phyloP scores from a whole-genome alignment of 2,888 invertebrate genomes.

The Sarcophaga variegata region DNA sequence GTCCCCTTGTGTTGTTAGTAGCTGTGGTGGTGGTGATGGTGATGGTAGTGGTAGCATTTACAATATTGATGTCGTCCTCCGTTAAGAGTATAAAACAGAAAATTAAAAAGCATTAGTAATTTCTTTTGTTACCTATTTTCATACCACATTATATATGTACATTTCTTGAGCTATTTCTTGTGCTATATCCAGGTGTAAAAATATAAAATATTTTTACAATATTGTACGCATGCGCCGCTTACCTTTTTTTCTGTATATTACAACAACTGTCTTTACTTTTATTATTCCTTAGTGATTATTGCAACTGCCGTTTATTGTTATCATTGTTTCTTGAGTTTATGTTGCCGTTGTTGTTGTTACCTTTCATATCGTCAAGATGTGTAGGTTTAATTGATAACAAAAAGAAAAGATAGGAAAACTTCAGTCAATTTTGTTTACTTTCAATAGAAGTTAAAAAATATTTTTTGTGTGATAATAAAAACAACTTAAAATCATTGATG shows the following conservation, averaged over 20 bases:
- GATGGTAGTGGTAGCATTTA: slow-evolving; percentile 50
- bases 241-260: not conserved
- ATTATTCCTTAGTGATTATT: slow-evolving; percentile 49
- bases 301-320: slow-evolving; percentile 65
- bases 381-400: slow-evolving; percentile 57
- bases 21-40: slow-evolving; percentile 39
- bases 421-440: slow-evolving; percentile 24
- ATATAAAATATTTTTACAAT: slow-evolving; percentile 52
- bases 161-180: slow-evolving; percentile 58
- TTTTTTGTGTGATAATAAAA: not conserved
- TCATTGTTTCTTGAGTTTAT: slow-evolving; percentile 2
- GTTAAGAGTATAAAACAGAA: slow-evolving; percentile 34
- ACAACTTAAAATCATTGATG: too few relatives aligned
- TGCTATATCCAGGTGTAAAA: slow-evolving; percentile 62
- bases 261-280: slow-evolving; percentile 3
- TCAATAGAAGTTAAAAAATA: slow-evolving; percentile 22
- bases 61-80: slow-evolving; percentile 54
- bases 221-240: slow-evolving; percentile 65
- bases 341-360: slow-evolving; percentile 6
- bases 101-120: slow-evolving; percentile 66
- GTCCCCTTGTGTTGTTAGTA: not conserved
- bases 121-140: slow-evolving; percentile 60
- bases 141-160: not conserved
- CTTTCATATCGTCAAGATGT: slow-evolving; percentile 46
- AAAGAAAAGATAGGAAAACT: not conserved